Base-by-base conservation (phyloP, 2,888 invertebrate genomes). In the Patella pellucida region DNA sequence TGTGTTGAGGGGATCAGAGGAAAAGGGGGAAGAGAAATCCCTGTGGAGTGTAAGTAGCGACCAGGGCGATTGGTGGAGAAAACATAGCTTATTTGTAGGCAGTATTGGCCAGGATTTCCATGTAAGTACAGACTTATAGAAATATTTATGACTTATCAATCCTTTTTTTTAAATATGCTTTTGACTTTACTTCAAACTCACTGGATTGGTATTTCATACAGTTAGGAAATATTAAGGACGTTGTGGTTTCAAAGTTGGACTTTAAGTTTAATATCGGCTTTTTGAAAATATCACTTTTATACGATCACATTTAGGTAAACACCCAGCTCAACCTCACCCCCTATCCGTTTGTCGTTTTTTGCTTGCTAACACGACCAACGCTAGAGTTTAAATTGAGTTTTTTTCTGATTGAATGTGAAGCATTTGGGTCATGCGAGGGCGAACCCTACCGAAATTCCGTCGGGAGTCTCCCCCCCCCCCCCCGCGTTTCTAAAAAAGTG, bases 1-100 rank as follows among this genome's bases (percentile, higher is more conserved):
- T 11, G 71, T 82, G 23, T 41, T 79, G 14, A 52, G 15, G 11
- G 27, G 51, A n/a, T 51, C 62, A 50, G 68, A 76, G 12, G 74
- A 75, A 67, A 72, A 68, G 3, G 78, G 79, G 2, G 73, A 52
- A 2, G 74, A 76, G 41, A 69, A 52, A 14, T 52, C 68, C 14
- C 50, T 79, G 23, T 82, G 82, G 83, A 71, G 41, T 9, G 31
- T 7, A 16, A 68, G 62, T 1, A 81, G 78, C 9, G 68, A 82
- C 69, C 76, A 74, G 31, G 81, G 81, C 19, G 76, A 81, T 72
- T 41, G 72, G 41, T 83, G 83, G 83, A 69, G 52, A 11, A 72
- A 67, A 23, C n/a, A 72, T 15, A 12, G 76, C 11, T 72, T 74
- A 62, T 52, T 76, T 51, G 67, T 72, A 56, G 73, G 54, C 23